Percentiles rank a stretch among this genome's conserved stretches.
Conservation (phyloP, 2,113 vertebrate genomes). For the Triplophysa rosa region DNA sequence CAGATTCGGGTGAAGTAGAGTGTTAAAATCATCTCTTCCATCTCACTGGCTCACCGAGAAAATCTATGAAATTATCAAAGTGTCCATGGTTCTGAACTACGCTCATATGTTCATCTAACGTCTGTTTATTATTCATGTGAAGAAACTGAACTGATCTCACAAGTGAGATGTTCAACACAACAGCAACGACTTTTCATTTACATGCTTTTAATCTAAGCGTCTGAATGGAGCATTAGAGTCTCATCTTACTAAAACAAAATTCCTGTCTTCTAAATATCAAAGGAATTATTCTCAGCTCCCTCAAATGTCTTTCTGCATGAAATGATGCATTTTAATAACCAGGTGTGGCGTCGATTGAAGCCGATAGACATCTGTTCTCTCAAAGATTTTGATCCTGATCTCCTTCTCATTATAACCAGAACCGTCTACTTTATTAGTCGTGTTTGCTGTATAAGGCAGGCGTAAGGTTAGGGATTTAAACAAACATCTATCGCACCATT, state of each 20-base stretch:
- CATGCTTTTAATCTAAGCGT: not conserved
- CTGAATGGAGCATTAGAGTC: constrained; percentile 14
- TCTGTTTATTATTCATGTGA: no score
- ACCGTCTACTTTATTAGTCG: constrained; percentile 31
- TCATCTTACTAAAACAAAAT: constrained; percentile 15
- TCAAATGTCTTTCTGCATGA: constrained; percentile 35
- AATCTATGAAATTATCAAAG: not conserved
- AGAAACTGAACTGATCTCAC: not conserved
- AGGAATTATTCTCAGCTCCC: constrained; percentile 38
- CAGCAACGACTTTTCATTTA: constrained; percentile 5
- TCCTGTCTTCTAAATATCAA: constrained; percentile 37
- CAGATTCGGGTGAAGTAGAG: constrained; percentile 17
- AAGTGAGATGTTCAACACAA: constrained; percentile 7
- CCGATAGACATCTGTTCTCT: constrained; percentile 39
- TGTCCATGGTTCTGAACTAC: not conserved
- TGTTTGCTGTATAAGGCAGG: not conserved
- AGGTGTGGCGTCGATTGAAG: constrained; percentile 31
- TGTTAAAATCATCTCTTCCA: constrained; percentile 2
- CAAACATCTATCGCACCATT: not conserved
- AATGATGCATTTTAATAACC: constrained; percentile 42
- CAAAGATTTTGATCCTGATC: constrained; percentile 21
- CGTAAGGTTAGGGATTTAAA: constrained; percentile 2
- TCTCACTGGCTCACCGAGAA: not conserved
- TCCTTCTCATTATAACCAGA: constrained; percentile 34
- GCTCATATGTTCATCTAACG: not conserved